A percentile compares a stretch with the other conserved stretches of the same genome.
Evolutionary conservation across 2,888 invertebrate species (phyloP).

Genomic region (Eumerus sabulonum): DNA sequence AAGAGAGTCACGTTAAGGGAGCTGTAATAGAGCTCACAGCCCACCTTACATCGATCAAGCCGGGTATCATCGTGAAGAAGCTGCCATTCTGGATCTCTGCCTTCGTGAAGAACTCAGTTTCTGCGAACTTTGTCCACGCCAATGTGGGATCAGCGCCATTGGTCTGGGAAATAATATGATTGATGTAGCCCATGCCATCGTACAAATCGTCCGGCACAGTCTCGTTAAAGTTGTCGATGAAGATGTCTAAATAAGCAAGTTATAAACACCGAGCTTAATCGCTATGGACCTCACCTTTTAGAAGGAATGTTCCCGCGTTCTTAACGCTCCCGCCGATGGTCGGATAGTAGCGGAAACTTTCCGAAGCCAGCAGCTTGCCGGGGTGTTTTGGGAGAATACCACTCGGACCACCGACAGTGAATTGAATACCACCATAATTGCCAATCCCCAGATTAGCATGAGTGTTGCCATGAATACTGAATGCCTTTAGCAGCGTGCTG

Average conservation of each 20-base stretch:
- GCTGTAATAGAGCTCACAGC: too few relatives aligned
- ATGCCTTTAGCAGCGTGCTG: conserved; percentile 71
- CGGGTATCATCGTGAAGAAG: conserved; percentile 79
- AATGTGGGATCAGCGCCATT: conserved; percentile 79
- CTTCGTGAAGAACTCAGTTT: conserved; percentile 77
- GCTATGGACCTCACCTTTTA: conserved; percentile 70
- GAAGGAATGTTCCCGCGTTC: conserved; percentile 74
- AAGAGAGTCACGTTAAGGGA: background rate
- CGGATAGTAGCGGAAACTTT: conserved; percentile 61
- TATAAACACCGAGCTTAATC: background rate
- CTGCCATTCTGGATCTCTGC: conserved; percentile 77
- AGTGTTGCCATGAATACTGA: conserved; percentile 72
- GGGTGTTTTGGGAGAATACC: conserved; percentile 76
- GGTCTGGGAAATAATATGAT: conserved; percentile 72
- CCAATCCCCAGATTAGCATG: conserved; percentile 71
- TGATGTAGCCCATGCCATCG: conserved; percentile 72
- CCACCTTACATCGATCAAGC: conserved; percentile 79
- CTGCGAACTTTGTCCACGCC: conserved; percentile 78
- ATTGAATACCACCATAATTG: conserved; percentile 76
- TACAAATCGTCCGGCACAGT: conserved; percentile 75
- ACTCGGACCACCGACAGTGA: conserved; percentile 77
- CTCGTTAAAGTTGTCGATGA: conserved; percentile 75
- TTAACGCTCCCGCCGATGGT: conserved; percentile 76
- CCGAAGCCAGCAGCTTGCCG: conserved; percentile 72
- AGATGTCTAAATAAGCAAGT: conserved; percentile 72